Evolutionary conservation across 2,113 vertebrate genomes (phyloP), one percentile per base, ranked within the genome.

Genomic region (Acanthisitta chloris): DNA sequence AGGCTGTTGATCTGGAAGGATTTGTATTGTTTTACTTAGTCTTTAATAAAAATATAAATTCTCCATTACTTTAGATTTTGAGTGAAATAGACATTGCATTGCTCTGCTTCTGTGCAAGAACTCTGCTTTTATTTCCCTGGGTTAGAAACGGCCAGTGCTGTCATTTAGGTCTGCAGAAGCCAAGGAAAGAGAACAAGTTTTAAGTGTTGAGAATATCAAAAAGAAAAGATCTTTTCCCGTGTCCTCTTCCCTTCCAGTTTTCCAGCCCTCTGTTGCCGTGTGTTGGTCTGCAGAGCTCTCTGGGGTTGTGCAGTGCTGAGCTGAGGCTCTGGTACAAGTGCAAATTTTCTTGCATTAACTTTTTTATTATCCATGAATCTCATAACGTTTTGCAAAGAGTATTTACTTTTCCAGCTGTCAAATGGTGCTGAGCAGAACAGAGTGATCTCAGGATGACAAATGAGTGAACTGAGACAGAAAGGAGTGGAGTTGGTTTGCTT

Each of bases 331-430:
- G 54, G 36, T 92, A 59, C 80, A 77, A 86, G 40, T 71, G 81
- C 74, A 67, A 88, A 58, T 88, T 58, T 46, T 66, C 3, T 57
- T 82, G 33, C 62, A 33, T 90, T 45, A 71, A 67, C 70, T 77
- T 91, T 54, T 84, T 95, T 88, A 80, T 92, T 93, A 77, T 80
- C 91, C 25, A 2, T 28, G 66, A 77, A 73, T 93, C 90, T 87
- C 76, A 42, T 17, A 93, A 66, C 12, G 4, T 86, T 90, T 76
- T 86, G 43, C 54, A 33, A 54, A 73, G 58, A 67, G 29, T 54
- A 62, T 88, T 95, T 92, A 40, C 64, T 86, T 81, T 88, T 86
- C 79, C 67, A 86, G 2, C 90, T 80, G 43, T 82, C 79, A 34
- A 21, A 59, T 8, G 64, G 46, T 46, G 78, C 46, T 2, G 12